Percentiles rank a stretch among this genome's conserved stretches.
phyloP scores from a whole-genome alignment of 2,888 invertebrate species.

The Polietes domitor region DNA sequence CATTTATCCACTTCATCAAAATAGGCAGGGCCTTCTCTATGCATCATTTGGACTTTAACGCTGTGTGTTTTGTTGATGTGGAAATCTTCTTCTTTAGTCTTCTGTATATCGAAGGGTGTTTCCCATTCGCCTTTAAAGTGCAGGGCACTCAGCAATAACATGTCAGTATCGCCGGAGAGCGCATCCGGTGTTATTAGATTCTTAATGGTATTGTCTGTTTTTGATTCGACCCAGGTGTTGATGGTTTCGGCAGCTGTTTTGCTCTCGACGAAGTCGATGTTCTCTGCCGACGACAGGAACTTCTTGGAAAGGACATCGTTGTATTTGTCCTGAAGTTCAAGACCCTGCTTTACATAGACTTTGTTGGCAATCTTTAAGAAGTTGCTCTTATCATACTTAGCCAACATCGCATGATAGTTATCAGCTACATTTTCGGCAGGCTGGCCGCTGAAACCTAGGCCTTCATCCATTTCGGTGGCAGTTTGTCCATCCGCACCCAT shows the following conservation, averaged over 20 bases:
- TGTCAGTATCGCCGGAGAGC: background rate
- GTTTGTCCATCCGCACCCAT: conserved; percentile 87
- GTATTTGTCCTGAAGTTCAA: conserved; percentile 82
- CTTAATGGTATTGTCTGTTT: conserved; percentile 91
- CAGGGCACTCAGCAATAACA: background rate
- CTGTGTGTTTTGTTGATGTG: background rate
- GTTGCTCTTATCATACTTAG: conserved; percentile 71
- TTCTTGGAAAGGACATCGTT: conserved; percentile 83
- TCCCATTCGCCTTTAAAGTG: conserved; percentile 6
- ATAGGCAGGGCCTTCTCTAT: no score
- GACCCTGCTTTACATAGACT: conserved; percentile 84
- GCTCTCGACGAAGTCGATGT: conserved; percentile 83
- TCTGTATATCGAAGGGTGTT: background rate
- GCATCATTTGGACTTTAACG: background rate
- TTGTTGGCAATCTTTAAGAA: conserved; percentile 86
- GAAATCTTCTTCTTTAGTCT: background rate
- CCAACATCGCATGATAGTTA: conserved; percentile 72
- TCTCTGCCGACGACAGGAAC: conserved; percentile 86
- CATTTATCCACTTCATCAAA: conserved; percentile 71
- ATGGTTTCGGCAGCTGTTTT: conserved; percentile 83
- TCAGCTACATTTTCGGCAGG: conserved; percentile 70
- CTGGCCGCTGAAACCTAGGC: conserved; percentile 82
- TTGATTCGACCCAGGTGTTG: conserved; percentile 89
- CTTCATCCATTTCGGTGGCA: conserved; percentile 83
- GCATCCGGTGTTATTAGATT: conserved; percentile 84